A percentile compares a stretch with the other conserved stretches of the same genome.
These are phyloP conservation scores for Manduca sexta DNA, from an alignment of 1,140 invertebrate species.

Conservation along the genomic window DNA sequence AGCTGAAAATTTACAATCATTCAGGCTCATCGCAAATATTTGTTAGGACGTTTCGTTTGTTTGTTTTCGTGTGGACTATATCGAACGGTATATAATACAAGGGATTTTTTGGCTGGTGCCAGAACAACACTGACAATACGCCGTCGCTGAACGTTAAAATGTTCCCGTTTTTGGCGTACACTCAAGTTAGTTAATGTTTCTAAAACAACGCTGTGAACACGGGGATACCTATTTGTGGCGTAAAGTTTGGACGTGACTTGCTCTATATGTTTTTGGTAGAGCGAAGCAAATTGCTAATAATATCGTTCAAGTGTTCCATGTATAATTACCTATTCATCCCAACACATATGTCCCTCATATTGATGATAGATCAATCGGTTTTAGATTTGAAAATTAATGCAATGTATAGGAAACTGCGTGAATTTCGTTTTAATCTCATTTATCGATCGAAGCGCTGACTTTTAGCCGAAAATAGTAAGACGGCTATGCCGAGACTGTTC, in stretches of 20 bases:
- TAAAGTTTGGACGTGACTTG: constrained; percentile 37
- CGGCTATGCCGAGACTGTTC: too few species aligned
- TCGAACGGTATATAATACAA: constrained; percentile 11
- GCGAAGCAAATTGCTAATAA: constrained; percentile 25
- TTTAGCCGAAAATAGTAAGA: too few species aligned
- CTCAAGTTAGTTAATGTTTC: constrained; percentile 67
- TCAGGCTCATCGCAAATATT: constrained; percentile 24
- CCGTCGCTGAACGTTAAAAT: constrained; percentile 47
- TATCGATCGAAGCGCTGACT: too few species aligned
- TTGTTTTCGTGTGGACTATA: constrained; percentile 10
- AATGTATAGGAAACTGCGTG: too few species aligned
- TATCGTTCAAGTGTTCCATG: constrained; percentile 3
- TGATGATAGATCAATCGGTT: too few species aligned
- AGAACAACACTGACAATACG: constrained; percentile 47
- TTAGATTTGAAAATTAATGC: too few species aligned
- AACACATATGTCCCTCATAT: too few species aligned
- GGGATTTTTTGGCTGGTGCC: constrained; percentile 49
- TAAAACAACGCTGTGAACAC: constrained; percentile 61
- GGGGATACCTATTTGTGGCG: constrained; percentile 45
- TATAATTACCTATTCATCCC: too few species aligned
- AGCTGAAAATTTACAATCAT: constrained; percentile 22
- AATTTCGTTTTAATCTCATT: too few species aligned
- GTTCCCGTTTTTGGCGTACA: constrained; percentile 62
- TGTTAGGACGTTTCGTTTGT: constrained; percentile 11
- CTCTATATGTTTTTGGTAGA: constrained; percentile 13